A percentile compares a stretch with the other conserved stretches of the same genome.
Conservation (phyloP, 2,888 invertebrate genomes). For the Ferrisia virgata region DNA sequence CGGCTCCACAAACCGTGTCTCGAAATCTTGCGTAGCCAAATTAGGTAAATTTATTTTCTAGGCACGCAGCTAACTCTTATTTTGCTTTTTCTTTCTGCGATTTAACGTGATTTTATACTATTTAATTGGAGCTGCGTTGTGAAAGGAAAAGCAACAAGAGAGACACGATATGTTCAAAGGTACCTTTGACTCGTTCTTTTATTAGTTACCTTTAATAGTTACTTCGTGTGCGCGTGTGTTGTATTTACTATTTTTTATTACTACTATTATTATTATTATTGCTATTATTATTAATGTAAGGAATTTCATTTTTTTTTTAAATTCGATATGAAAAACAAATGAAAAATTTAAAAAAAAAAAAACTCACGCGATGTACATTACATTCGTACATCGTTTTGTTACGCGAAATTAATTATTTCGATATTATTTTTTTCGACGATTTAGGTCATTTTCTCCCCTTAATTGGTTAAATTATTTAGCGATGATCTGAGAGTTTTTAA, state of each 20-base stretch:
- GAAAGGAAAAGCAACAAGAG: neutral
- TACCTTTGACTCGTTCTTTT: constrained; percentile 1
- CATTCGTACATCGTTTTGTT: neutral
- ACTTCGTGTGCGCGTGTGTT: neutral
- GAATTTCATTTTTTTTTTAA: neutral
- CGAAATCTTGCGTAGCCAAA: neutral
- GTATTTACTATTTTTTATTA: constrained; percentile 3
- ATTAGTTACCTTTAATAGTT: constrained; percentile 39
- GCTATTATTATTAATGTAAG: neutral
- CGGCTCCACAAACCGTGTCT: neutral
- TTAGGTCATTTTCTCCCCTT: neutral
- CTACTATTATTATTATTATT: too few species aligned
- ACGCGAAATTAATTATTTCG: neutral
- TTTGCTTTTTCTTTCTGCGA: neutral
- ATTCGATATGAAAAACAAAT: neutral
- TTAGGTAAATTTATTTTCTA: neutral
- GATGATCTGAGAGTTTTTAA: neutral
- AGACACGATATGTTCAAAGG: neutral
- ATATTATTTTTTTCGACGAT: neutral
- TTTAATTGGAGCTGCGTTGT: neutral
- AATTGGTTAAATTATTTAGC: neutral
- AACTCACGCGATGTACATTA: neutral
- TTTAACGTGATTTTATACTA: too few species aligned
- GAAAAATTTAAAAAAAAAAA: neutral
- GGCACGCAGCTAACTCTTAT: neutral